phyloP scores from a whole-genome alignment of 2,797 vertebrate species.

The Pteronotus mesoamericanus region DNA sequence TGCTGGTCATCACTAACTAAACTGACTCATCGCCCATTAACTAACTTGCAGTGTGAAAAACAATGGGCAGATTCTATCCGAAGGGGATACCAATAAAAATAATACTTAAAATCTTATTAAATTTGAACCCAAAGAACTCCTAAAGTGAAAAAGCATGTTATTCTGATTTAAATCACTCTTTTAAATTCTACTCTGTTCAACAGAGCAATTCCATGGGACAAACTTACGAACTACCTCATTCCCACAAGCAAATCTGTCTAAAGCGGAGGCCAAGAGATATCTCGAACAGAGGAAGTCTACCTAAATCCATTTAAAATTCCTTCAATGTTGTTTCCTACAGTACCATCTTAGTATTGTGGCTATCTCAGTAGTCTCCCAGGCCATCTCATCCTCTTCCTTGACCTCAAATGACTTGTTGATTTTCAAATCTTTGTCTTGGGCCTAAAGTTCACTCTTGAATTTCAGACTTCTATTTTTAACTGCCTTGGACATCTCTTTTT shows the following conservation, averaged over 20 bases:
- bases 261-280: not conserved
- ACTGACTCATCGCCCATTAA: not conserved
- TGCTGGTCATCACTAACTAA: not conserved
- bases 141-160: not conserved
- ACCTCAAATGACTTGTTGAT: not conserved
- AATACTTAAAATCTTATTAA: not conserved
- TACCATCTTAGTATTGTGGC: not conserved
- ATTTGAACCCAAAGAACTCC: not conserved
- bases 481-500: not conserved
- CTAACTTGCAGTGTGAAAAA: not conserved
- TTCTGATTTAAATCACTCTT: not conserved
- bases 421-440: not conserved
- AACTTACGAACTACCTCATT: not conserved
- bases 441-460: not conserved
- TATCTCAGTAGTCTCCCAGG: not conserved
- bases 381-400: not conserved
- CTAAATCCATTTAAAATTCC: not conserved
- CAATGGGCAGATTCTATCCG: not conserved
- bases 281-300: not conserved
- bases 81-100: not conserved
- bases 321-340: not conserved
- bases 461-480: constrained; percentile 18
- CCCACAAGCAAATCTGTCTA: not conserved
- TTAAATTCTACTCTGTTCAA: constrained; percentile 1
- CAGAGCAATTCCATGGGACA: not conserved